Base-by-base conservation (phyloP, 2,113 vertebrate genomes). In the Clarias magur region DNA sequence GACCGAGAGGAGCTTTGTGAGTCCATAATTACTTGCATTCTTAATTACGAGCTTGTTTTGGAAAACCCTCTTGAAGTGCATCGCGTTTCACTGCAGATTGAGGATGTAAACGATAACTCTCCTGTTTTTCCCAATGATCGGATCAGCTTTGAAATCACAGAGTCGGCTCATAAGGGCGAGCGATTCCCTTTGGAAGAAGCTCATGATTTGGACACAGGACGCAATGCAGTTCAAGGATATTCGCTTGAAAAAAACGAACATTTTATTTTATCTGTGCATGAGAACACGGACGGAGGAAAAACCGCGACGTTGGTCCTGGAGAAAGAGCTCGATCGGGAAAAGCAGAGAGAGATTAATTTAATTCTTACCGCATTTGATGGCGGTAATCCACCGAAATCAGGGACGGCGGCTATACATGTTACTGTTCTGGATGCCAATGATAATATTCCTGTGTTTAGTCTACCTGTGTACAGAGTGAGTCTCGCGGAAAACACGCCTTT, bases 81-180 rank as follows among this genome's bases (percentile, higher is more conserved):
- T 83, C 86, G 86, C 38, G 25, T 87, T 54, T 65, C 80, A 7
- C 42, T 87, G 79, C 67, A 87, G 53, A 92, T 95, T 84, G 76
- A 89, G 13, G 95, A 96, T 88, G 79, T 96, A 60, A 96, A 95
- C 86, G 95, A 96, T 68, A 95, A 96, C 9, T 15, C 84, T 1
- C 92, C 91, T 1, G 42, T 42, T 16, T 93, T 92, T 65, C 19
- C 63, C 0, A 89, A 85, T n/a, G 86, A 91, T 5, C 48, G 65
- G 6, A 85, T 92, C 67, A 17, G 62, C 0, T 84, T 96, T 7
- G 90, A 94, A 73, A 93, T 95, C 3, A 86, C 1, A 12, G 95
- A 96, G 54, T 94, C 89, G 21, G 91, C 91, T 0, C 12, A 8
- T 30, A 92, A 93, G 12, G 95, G 95, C 0, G 84, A 91, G 11